A percentile compares a stretch with the other conserved stretches of the same genome.
phyloP scores from a whole-genome alignment of 2,888 invertebrate species.

The Tipula confusa region DNA sequence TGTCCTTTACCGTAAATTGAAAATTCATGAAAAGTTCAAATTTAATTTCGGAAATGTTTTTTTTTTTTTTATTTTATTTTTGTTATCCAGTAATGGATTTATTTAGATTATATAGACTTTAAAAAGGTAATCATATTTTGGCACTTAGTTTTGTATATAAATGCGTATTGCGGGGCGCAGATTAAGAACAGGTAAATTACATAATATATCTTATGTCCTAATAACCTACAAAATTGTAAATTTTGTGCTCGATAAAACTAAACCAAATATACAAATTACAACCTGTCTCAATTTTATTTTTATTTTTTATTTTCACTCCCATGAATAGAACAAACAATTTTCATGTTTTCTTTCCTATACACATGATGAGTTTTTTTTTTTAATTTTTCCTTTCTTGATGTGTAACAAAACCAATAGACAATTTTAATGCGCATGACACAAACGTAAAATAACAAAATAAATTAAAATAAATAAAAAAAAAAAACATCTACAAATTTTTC shows the following conservation, averaged over 20 bases:
- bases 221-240: neutral
- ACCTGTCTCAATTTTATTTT: neutral
- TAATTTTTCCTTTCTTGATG: neutral
- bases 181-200: neutral
- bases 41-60: neutral
- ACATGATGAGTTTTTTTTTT: neutral
- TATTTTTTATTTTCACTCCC: neutral
- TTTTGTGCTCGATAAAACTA: neutral
- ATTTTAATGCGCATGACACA: neutral
- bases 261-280: neutral
- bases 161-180: neutral
- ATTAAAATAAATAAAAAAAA: neutral
- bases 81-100: neutral
- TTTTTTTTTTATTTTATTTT: too few relatives aligned
- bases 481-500: neutral
- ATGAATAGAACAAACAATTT: neutral
- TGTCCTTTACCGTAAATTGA: neutral
- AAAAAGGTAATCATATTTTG: neutral
- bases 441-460: neutral
- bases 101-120: neutral
- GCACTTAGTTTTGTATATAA: neutral
- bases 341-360: neutral
- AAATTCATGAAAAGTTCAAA: neutral
- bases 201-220: neutral
- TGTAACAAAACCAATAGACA: neutral